phyloP scores from a whole-genome alignment of 2,888 invertebrate species.

The Laothoe populi region DNA sequence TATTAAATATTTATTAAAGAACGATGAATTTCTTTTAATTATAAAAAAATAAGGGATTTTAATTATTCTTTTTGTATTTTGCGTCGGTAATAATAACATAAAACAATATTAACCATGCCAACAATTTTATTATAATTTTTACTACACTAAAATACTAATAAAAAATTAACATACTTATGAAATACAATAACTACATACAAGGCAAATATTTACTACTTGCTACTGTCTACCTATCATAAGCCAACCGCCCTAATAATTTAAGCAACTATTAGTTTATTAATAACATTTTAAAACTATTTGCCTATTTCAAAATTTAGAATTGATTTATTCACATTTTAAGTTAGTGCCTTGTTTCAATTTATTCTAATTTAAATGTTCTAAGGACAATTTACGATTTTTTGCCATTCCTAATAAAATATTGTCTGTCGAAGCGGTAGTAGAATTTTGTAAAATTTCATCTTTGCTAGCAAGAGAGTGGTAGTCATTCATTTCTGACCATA shows the following conservation, averaged over 20 bases:
- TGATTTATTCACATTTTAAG: conserved; percentile 18
- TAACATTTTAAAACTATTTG: conserved; percentile 32
- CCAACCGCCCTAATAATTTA: conserved; percentile 54
- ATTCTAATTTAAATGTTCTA: conserved; percentile 59
- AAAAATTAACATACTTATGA: conserved; percentile 44
- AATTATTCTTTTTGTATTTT: background rate
- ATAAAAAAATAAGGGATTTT: conserved; percentile 36
- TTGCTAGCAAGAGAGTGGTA: conserved; percentile 79
- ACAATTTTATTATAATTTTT: conserved; percentile 57
- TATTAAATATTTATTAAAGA: conserved; percentile 1
- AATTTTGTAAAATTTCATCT: conserved; percentile 75
- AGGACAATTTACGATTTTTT: conserved; percentile 66
- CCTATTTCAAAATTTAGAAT: conserved; percentile 39
- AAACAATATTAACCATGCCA: conserved; percentile 53
- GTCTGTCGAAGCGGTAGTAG: conserved; percentile 77
- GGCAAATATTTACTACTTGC: conserved; percentile 37
- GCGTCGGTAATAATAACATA: conserved; percentile 32
- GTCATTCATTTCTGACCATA: conserved; percentile 80
- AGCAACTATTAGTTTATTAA: conserved; percentile 53
- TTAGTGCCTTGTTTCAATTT: conserved; percentile 19
- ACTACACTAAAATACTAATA: conserved; percentile 48
- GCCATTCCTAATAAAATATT: conserved; percentile 79
- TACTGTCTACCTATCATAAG: conserved; percentile 54
- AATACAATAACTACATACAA: conserved; percentile 47
- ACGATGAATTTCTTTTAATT: conserved; percentile 29